Base-by-base conservation (phyloP, 2,113 vertebrate species). In the Chloropsis hardwickii region DNA sequence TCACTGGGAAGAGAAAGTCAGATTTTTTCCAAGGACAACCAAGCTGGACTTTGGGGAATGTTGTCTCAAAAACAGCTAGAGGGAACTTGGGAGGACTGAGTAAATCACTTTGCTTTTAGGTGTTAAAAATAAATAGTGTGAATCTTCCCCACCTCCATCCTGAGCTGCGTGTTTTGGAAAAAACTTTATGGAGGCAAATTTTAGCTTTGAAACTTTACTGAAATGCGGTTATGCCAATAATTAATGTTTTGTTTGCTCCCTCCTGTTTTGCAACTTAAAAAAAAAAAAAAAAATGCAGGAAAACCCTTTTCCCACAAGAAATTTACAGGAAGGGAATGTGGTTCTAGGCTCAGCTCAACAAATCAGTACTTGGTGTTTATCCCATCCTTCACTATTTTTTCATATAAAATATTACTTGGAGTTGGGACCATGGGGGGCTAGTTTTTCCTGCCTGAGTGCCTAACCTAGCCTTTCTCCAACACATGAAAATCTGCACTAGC, bases 41-140 rank as follows among this genome's bases (percentile, higher is more conserved):
- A 2, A 81, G 27, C 5, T 0, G 1, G 48, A 44, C 48, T 56
- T 76, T 50, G 28, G n/a, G 40, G 37, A 56, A 33, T 1, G 2
- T 37, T 23, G 15, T 56, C 61, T 71, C 44, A 67, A 39, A 64
- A 69, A 10, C 22, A 45, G 10, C 42, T 51, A 66, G 39, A 76
- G 33, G 57, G 24, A 65, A 56, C 6, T 47, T 33, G 11, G 17
- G 4, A 56, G 31, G 40, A 56, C 14, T 11, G 28, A n/a, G n/a
- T 31, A 31, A 73, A 25, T 33, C 2, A 5, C 33, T 69, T 77
- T 76, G 19, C 28, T 61, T 72, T 65, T 35, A 54, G 11, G 6
- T 66, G 19, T 56, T 51, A 31, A 53, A 71, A 86, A 66, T 28
- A 50, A 66, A 62, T 3, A 35, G 10, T 16, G 24, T 48, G 13